Evolutionary conservation across 2,888 invertebrate genomes (phyloP).

Genomic region (Drosophila rellima): DNA sequence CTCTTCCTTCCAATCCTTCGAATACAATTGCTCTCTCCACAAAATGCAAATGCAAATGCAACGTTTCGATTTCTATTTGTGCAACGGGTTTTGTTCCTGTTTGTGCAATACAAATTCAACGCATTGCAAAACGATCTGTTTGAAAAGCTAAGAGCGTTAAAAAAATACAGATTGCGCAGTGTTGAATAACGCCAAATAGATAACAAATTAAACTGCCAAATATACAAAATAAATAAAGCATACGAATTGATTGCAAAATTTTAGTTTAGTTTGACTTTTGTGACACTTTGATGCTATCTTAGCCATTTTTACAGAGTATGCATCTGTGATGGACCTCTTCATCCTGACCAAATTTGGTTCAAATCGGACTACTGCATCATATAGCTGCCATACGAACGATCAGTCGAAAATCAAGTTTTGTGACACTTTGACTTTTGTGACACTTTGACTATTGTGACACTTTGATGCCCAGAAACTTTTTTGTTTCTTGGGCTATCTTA

Average conservation of each 20-base stretch:
- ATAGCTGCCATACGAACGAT: too few species aligned
- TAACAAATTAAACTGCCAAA: conserved; percentile 20
- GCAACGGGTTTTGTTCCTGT: conserved; percentile 41
- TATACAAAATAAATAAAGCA: conserved; percentile 6
- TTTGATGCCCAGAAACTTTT: too few species aligned
- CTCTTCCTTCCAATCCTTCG: neutral
- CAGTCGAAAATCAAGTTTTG: too few species aligned
- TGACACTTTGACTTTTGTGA: too few species aligned
- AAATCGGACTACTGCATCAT: too few species aligned
- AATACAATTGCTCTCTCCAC: conserved; percentile 18
- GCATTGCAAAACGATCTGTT: conserved; percentile 55
- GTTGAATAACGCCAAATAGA: conserved; percentile 10
- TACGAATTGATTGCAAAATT: neutral
- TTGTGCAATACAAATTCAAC: conserved; percentile 57
- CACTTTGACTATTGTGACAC: too few species aligned
- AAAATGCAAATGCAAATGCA: conserved; percentile 61
- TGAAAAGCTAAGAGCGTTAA: conserved; percentile 35
- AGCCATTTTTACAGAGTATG: too few species aligned
- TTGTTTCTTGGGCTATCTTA: too few species aligned
- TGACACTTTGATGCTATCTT: too few species aligned
- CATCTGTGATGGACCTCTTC: too few species aligned
- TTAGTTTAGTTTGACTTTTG: too few species aligned
- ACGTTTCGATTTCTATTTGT: conserved; percentile 51
- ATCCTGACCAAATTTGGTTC: too few species aligned
- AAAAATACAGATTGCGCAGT: neutral